Evolutionary conservation across 2,113 vertebrate species (phyloP).

Genomic region (Elephantulus edwardii): DNA sequence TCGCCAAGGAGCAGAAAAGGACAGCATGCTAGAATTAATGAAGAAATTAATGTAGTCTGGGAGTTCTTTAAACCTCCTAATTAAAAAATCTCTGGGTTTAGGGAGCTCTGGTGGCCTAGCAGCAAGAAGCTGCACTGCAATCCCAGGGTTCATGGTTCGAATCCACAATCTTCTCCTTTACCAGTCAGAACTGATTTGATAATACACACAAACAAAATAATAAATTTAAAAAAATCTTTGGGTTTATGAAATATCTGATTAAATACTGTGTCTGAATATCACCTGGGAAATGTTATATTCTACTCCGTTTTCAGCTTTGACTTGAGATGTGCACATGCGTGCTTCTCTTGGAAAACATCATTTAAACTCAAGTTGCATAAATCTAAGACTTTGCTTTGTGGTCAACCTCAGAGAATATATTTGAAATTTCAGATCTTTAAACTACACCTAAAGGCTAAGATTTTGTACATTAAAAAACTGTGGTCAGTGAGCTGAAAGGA

Average conservation of each 20-base stretch:
- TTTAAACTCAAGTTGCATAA: background rate
- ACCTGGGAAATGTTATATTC: background rate
- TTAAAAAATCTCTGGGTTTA: constrained; percentile 18
- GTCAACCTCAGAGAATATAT: constrained; percentile 23
- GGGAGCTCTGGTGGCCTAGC: too few relatives aligned
- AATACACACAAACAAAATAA: too few relatives aligned
- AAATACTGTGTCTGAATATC: background rate
- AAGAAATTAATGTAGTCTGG: background rate
- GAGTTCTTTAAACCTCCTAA: background rate
- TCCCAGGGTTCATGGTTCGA: too few relatives aligned
- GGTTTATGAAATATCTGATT: background rate
- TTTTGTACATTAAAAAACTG: background rate
- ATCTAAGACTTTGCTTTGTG: background rate
- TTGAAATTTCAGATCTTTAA: background rate
- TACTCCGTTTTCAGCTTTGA: background rate
- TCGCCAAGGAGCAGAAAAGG: constrained; percentile 5
- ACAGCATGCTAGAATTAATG: background rate
- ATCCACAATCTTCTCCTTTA: too few relatives aligned
- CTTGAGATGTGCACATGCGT: background rate
- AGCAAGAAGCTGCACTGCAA: too few relatives aligned
- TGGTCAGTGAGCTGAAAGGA: background rate
- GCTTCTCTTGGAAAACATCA: background rate
- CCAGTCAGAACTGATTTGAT: too few relatives aligned
- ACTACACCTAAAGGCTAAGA: background rate
- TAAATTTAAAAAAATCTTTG: too few relatives aligned